phyloP scores from a whole-genome alignment of 2,888 invertebrate genomes.

The Dryocosmus kuriphilus region DNA sequence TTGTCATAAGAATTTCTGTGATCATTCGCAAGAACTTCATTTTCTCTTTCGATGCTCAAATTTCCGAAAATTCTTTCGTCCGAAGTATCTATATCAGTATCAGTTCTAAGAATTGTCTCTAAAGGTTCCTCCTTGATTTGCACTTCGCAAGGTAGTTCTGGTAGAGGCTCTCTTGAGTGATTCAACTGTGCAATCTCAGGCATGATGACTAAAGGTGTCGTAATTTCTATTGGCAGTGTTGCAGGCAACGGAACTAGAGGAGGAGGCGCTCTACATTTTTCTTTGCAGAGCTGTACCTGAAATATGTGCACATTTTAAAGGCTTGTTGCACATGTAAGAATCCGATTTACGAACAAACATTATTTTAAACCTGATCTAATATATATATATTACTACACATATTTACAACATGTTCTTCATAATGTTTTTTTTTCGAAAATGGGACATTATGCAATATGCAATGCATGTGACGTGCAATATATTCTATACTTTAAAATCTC shows the following conservation, averaged over 20 bases:
- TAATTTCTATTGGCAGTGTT: conserved; percentile 59
- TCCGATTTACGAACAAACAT: too few species aligned
- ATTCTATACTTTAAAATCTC: too few species aligned
- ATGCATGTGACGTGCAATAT: too few species aligned
- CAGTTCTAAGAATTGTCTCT: conserved; percentile 40
- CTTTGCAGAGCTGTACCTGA: conserved; percentile 70
- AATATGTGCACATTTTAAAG: conserved; percentile 37
- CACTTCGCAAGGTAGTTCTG: conserved; percentile 70
- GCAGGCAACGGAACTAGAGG: conserved; percentile 69
- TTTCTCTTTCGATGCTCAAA: conserved; percentile 27
- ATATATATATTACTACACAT: too few species aligned
- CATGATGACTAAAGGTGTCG: conserved; percentile 47
- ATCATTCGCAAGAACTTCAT: neutral
- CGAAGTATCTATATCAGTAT: neutral
- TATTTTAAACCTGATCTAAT: too few species aligned
- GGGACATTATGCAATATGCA: too few species aligned
- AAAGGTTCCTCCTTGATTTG: conserved; percentile 68
- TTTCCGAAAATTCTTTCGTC: conserved; percentile 36
- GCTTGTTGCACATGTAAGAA: too few species aligned
- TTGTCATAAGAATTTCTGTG: conserved; percentile 37
- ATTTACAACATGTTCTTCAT: too few species aligned
- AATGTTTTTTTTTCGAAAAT: too few species aligned
- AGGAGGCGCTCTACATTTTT: conserved; percentile 70
- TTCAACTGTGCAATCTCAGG: conserved; percentile 42
- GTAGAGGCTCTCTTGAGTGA: conserved; percentile 59